These are phyloP conservation scores for Phaethon lepturus DNA, from an alignment of 2,113 vertebrate genomes.

Conservation along the genomic window DNA sequence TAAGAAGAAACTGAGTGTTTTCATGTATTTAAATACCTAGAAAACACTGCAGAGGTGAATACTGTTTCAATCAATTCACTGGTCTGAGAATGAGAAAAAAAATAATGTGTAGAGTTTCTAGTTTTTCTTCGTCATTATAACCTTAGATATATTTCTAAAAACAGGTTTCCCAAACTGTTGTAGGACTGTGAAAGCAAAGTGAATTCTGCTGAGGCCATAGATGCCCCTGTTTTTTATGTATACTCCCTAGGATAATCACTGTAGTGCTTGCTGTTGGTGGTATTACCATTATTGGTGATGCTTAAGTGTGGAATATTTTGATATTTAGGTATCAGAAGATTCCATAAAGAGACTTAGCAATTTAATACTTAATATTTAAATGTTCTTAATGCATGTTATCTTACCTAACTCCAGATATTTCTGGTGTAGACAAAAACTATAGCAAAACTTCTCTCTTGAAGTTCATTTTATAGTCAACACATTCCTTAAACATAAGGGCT, in stretches of 20 bases:
- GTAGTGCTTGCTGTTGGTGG: not conserved
- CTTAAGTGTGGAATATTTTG: not conserved
- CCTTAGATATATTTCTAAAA: not conserved
- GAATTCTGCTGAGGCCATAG: not conserved
- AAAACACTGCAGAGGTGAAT: not conserved
- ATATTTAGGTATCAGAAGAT: not conserved
- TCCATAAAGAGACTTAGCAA: not conserved
- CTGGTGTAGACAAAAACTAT: not conserved
- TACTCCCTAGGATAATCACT: not conserved
- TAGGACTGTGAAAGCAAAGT: not conserved
- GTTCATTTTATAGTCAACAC: not conserved
- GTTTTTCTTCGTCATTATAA: not conserved
- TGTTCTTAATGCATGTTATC: not conserved
- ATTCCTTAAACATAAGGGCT: not conserved
- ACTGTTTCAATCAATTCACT: not conserved
- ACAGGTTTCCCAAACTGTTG: not conserved
- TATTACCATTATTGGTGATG: not conserved
- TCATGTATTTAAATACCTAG: not conserved
- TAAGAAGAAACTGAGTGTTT: not conserved
- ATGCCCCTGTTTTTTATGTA: not conserved
- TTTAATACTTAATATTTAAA: not conserved
- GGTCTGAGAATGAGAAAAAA: not conserved
- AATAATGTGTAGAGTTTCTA: not conserved
- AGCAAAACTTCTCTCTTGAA: not conserved
- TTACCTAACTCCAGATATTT: not conserved